These are phyloP conservation scores for Heliconius ismenius DNA, from an alignment of 2,888 invertebrate genomes.

Conservation along the genomic window DNA sequence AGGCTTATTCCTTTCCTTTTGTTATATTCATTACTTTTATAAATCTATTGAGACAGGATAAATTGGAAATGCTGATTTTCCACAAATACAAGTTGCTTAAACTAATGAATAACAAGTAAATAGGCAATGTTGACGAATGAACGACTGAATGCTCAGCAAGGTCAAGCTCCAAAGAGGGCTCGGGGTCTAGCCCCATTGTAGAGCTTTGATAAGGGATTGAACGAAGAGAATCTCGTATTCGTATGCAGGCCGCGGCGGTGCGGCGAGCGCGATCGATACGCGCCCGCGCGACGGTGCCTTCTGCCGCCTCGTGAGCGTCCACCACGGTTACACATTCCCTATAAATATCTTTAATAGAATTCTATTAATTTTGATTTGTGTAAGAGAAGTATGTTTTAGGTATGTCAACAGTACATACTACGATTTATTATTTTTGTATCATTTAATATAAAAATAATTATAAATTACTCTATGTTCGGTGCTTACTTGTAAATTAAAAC, in stretches of 20 bases:
- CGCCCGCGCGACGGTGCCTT: conserved; percentile 76
- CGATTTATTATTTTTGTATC: not conserved
- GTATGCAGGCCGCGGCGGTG: conserved; percentile 76
- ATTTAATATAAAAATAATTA: not conserved
- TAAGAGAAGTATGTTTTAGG: not conserved
- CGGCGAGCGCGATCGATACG: conserved; percentile 76
- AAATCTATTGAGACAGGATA: not conserved
- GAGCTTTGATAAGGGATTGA: conserved; percentile 73
- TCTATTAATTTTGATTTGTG: conserved; percentile 5
- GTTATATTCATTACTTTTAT: conserved; percentile 48
- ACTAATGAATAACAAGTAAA: not conserved
- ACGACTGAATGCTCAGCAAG: conserved; percentile 65
- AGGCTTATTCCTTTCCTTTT: conserved; percentile 51
- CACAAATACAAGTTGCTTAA: not conserved
- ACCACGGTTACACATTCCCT: conserved; percentile 35
- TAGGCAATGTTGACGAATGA: conserved; percentile 54
- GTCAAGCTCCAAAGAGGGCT: conserved; percentile 67
- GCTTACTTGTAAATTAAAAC: not conserved
- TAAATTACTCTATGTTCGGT: too few species aligned
- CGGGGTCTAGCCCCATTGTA: conserved; percentile 66
- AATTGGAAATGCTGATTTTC: not conserved
- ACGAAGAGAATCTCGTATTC: conserved; percentile 75
- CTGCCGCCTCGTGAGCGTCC: conserved; percentile 56
- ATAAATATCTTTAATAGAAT: conserved; percentile 47
- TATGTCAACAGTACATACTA: not conserved